Evolutionary conservation across 2,888 invertebrate genomes (phyloP), one percentile per base, ranked within the genome.

Genomic region (Iselma pallidipennis): DNA sequence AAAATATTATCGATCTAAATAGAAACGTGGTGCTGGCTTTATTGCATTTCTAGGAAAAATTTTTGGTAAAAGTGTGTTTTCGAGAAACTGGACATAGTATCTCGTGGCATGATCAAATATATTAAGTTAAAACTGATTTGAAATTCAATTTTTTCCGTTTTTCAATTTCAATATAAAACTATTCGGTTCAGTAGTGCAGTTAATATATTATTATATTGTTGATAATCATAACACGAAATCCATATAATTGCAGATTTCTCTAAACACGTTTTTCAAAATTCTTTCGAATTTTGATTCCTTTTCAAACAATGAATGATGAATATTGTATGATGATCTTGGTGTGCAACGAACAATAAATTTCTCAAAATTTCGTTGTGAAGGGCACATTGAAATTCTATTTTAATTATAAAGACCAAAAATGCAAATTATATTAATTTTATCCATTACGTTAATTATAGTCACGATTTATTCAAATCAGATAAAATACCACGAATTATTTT

Each of bases 1-100:
- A 14, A 37, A 56, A 56, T 56, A 59, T 14, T 42, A 55, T 33
- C 50, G 55, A 59, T 59, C 59, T 33, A 55, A 59, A 59, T 59
- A 54, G 37, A 49, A 48, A 54, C n/a, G n/a, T n/a, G n/a, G n/a
- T n/a, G n/a, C n/a, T 2, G 7, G 16, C 16, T 37, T 23, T 45
- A 19, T 42, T 45, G 45, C 45, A 45, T 23, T 45, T 23, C 1
- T n/a, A n/a, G n/a, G n/a, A n/a, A n/a, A n/a, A n/a, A n/a, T n/a
- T n/a, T n/a, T n/a, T n/a, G n/a, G n/a, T n/a, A n/a, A n/a, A n/a
- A n/a, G n/a, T n/a, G n/a, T n/a, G n/a, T n/a, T n/a, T n/a, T n/a
- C n/a, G n/a, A n/a, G n/a, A n/a, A n/a, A n/a, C n/a, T n/a, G n/a
- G n/a, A n/a, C n/a, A n/a, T n/a, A n/a, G n/a, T n/a, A n/a, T n/a